phyloP scores from a whole-genome alignment of 2,113 vertebrate genomes.

The Atlantisia rogersi region DNA sequence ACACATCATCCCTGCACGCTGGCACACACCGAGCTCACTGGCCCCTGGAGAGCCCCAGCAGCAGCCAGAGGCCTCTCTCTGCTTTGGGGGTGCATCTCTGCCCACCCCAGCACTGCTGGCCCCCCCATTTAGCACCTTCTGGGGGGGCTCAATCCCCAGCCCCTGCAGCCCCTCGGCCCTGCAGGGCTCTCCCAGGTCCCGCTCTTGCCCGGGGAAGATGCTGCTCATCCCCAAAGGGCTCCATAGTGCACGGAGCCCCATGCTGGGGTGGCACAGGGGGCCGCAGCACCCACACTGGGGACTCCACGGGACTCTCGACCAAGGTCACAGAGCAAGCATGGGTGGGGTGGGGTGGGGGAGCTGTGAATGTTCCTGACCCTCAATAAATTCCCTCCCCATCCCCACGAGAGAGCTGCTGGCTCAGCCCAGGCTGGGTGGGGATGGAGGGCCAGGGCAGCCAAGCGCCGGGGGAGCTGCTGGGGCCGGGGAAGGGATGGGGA shows the following conservation, averaged over 20 bases:
- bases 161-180: background rate
- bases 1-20: background rate
- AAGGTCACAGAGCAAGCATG: background rate
- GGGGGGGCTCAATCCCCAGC: no score
- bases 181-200: background rate
- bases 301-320: background rate
- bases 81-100: background rate
- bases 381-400: background rate
- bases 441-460: background rate
- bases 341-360: no score
- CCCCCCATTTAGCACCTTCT: no score
- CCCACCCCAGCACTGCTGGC: background rate
- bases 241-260: fast-evolving
- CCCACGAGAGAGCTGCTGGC: background rate
- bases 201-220: background rate
- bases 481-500: background rate
- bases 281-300: background rate
- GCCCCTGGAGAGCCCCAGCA: background rate
- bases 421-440: background rate
- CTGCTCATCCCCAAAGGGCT: background rate
- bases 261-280: background rate
- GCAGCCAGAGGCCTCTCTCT: no score
- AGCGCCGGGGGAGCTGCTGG: background rate
- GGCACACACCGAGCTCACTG: fast-evolving
- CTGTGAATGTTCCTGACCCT: background rate